Evolutionary conservation across 2,113 vertebrate genomes (phyloP).

Genomic region (Albula goreensis): DNA sequence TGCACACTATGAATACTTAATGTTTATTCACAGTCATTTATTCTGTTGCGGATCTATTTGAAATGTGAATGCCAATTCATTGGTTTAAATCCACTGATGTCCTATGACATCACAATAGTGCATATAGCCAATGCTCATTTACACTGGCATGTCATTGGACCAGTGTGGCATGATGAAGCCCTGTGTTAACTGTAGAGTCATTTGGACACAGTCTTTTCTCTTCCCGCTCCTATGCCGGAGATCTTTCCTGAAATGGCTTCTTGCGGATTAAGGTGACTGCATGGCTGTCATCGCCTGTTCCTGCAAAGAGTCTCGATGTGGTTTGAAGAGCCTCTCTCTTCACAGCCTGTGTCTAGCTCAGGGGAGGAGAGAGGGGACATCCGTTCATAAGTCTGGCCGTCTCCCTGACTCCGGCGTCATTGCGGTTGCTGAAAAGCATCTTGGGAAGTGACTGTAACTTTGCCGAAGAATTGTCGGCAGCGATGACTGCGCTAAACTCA

Average conservation of each 20-base stretch:
- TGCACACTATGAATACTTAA: neutral
- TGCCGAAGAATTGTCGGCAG: neutral
- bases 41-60: too few species aligned
- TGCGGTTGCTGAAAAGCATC: neutral
- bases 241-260: neutral
- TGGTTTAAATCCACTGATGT: neutral
- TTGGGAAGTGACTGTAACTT: constrained; percentile 2
- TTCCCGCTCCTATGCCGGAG: neutral
- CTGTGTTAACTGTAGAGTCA: neutral
- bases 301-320: neutral
- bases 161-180: too few species aligned
- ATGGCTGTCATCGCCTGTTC: neutral
- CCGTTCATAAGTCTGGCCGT: neutral
- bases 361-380: neutral
- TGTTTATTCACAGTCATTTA: neutral
- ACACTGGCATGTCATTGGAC: neutral
- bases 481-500: neutral
- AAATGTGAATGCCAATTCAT: neutral
- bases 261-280: neutral
- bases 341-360: neutral
- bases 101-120: neutral
- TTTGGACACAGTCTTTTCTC: neutral
- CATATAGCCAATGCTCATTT: neutral
- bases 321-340: neutral
- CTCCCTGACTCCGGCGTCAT: neutral